Evolutionary conservation across 2,888 invertebrate genomes (phyloP).

Genomic region (Parthenolecanium corni): DNA sequence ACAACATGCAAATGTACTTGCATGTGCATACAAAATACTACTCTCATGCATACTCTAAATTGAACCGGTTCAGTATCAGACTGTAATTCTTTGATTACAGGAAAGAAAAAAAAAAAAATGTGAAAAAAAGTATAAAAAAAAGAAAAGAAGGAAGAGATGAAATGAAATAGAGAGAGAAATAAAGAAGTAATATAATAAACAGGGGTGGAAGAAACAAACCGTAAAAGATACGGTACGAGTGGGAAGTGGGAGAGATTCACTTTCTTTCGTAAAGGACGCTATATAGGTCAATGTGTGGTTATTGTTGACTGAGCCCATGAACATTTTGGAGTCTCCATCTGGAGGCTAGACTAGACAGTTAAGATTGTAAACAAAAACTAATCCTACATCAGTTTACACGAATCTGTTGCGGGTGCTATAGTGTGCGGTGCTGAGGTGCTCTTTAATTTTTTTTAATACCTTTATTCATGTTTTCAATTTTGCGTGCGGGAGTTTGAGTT

Average conservation of each 20-base stretch:
- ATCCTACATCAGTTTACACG: conserved; percentile 14
- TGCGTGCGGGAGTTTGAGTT: background rate
- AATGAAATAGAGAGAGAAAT: background rate
- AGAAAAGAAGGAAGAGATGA: too few relatives aligned
- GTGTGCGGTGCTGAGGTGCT: conserved; percentile 1
- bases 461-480: background rate
- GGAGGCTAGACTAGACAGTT: conserved; percentile 24
- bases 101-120: too few relatives aligned
- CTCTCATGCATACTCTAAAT: too few relatives aligned
- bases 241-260: conserved; percentile 27
- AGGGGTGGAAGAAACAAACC: conserved; percentile 17
- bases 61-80: too few relatives aligned
- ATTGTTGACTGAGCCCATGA: conserved; percentile 25
- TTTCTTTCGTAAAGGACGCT: conserved; percentile 25
- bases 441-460: too few relatives aligned
- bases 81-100: too few relatives aligned
- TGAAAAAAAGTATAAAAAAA: too few relatives aligned
- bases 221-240: conserved; percentile 10
- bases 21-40: too few relatives aligned
- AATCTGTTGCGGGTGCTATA: conserved; percentile 3
- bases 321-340: conserved; percentile 23
- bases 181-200: conserved; percentile 14
- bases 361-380: conserved; percentile 21
- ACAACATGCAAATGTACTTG: too few relatives aligned
- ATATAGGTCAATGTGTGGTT: conserved; percentile 28